These are phyloP conservation scores for Forbesichthys papilliferus DNA, from an alignment of 2,113 vertebrate species.

Conservation along the genomic window DNA sequence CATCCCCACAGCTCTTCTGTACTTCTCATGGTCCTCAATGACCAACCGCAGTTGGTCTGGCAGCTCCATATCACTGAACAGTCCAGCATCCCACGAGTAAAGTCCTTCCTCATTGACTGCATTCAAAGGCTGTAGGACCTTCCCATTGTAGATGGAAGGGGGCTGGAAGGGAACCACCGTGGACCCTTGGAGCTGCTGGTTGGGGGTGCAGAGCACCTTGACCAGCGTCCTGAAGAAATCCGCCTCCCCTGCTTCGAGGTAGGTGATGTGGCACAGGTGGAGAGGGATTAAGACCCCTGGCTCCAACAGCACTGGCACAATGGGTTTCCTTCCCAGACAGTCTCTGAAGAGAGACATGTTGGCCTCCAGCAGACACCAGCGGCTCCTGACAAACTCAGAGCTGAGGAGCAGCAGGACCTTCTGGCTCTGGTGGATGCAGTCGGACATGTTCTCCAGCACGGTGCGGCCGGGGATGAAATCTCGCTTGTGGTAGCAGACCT, in stretches of 20 bases:
- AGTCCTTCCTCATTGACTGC: slow-evolving; percentile 55
- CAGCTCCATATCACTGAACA: slow-evolving; percentile 59
- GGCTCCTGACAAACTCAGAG: slow-evolving; percentile 67
- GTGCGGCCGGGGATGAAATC: slow-evolving; percentile 65
- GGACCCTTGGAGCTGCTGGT: slow-evolving; percentile 26
- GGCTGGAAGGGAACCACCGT: slow-evolving; percentile 52
- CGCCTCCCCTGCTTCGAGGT: slow-evolving; percentile 55
- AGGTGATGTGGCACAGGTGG: slow-evolving; percentile 71
- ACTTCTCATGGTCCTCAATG: slow-evolving; percentile 51
- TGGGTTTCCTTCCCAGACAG: slow-evolving; percentile 62
- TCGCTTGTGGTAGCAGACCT: slow-evolving; percentile 62
- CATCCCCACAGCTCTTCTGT: slow-evolving; percentile 46
- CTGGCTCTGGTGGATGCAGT: slow-evolving; percentile 71
- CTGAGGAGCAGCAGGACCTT: slow-evolving; percentile 72
- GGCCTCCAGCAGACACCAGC: slow-evolving; percentile 71
- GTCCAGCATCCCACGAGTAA: slow-evolving; percentile 44
- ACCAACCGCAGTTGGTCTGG: slow-evolving; percentile 61
- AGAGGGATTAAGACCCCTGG: slow-evolving; percentile 56
- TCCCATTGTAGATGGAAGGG: slow-evolving; percentile 62
- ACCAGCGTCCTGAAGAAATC: slow-evolving; percentile 54
- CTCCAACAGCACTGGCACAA: slow-evolving; percentile 62
- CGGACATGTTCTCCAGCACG: slow-evolving; percentile 70
- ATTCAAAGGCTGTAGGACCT: slow-evolving; percentile 54
- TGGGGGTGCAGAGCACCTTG: slow-evolving; percentile 57
- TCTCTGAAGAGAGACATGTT: slow-evolving; percentile 69